Evolutionary conservation across 2,888 invertebrate species (phyloP).

Genomic region (Philereme vetulata): DNA sequence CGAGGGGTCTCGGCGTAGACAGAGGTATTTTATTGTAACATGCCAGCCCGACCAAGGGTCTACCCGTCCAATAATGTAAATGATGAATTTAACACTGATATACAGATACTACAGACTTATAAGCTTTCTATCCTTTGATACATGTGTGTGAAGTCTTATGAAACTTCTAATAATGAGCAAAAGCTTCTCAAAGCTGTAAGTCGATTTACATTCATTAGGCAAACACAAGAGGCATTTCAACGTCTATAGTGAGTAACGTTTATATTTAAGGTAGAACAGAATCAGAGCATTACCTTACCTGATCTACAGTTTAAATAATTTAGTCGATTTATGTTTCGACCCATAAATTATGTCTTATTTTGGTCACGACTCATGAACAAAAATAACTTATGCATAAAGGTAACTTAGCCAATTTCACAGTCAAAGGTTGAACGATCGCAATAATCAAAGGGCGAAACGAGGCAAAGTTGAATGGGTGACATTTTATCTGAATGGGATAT

Average conservation of each 20-base stretch:
- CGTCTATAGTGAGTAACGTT: background rate
- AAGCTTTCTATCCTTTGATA: constrained; percentile 26
- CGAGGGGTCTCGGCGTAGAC: constrained; percentile 44
- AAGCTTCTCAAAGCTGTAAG: constrained; percentile 9
- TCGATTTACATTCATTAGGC: constrained; percentile 16
- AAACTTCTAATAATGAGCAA: constrained; percentile 24
- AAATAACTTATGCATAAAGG: constrained; percentile 21
- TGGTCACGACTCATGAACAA: background rate
- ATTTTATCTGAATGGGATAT: constrained; percentile 53
- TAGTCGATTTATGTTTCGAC: too few relatives aligned
- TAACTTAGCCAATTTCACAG: constrained; percentile 38
- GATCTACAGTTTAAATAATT: too few relatives aligned
- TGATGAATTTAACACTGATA: constrained; percentile 40
- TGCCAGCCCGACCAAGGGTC: constrained; percentile 40
- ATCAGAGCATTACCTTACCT: too few relatives aligned
- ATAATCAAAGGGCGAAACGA: constrained; percentile 55
- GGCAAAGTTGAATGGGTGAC: constrained; percentile 60
- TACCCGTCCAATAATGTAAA: constrained; percentile 41
- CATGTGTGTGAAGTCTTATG: constrained; percentile 11
- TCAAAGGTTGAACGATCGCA: constrained; percentile 54
- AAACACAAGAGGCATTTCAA: constrained; percentile 12
- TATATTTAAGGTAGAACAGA: too few relatives aligned
- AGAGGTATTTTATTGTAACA: constrained; percentile 50
- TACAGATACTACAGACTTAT: constrained; percentile 18
- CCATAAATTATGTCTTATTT: too few relatives aligned